Conservation (phyloP, 2,888 invertebrate species). For the Drosophila diplacantha region DNA sequence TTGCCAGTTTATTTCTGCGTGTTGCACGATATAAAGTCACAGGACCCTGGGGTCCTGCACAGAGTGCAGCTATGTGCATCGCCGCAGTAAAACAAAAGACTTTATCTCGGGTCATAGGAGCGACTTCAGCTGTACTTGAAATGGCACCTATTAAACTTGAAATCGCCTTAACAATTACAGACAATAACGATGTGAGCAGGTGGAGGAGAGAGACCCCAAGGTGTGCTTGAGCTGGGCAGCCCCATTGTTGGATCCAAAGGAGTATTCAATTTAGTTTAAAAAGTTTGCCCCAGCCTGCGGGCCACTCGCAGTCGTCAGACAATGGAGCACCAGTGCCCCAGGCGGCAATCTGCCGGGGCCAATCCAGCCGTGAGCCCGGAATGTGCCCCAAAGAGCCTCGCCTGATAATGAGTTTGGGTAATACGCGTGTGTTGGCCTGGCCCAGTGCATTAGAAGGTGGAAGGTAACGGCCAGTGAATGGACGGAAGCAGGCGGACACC, state of each 20-base stretch:
- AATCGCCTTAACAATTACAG: conserved; percentile 32
- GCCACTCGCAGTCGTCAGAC: conserved; percentile 40
- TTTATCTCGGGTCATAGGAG: conserved; percentile 13
- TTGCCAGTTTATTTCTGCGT: conserved; percentile 8
- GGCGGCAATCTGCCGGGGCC: conserved; percentile 43
- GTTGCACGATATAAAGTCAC: conserved; percentile 13
- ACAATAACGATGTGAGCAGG: conserved; percentile 26
- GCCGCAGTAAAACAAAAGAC: conserved; percentile 27
- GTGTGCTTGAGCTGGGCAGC: neutral
- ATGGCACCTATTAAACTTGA: conserved; percentile 29
- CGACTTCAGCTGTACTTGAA: conserved; percentile 3
- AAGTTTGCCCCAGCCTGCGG: conserved; percentile 43
- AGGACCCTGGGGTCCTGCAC: conserved; percentile 1
- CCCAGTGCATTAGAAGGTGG: conserved; percentile 41
- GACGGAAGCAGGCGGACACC: conserved; percentile 12
- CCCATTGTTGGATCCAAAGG: conserved; percentile 42
- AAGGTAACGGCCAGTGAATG: conserved; percentile 26
- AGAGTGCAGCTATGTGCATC: conserved; percentile 9
- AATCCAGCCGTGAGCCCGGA: conserved; percentile 47
- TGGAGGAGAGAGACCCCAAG: neutral
- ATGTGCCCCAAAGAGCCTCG: conserved; percentile 55
- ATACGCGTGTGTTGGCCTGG: conserved; percentile 30
- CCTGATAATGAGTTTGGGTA: conserved; percentile 58
- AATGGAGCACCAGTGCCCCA: conserved; percentile 41
- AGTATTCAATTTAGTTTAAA: conserved; percentile 43